Percentiles rank a stretch among this genome's conserved stretches.
Conservation (phyloP, 2,888 invertebrate genomes). For the Tuta absoluta region DNA sequence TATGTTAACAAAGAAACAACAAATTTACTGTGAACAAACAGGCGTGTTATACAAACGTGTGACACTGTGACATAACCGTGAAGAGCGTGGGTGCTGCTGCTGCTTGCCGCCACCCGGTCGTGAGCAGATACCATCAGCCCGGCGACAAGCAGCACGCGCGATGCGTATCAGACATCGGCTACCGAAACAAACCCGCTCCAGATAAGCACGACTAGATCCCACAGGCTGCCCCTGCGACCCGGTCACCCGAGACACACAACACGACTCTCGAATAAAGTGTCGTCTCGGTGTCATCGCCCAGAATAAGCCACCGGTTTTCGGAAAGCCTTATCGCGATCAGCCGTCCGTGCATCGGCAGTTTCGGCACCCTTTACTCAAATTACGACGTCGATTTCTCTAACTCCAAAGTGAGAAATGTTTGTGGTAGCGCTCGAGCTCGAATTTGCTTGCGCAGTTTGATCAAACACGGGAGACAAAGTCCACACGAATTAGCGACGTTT, state of each 20-base stretch:
- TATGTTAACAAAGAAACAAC: neutral
- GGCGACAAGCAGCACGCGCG: constrained; percentile 65
- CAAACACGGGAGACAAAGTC: constrained; percentile 39
- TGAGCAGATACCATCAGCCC: constrained; percentile 64
- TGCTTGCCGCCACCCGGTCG: constrained; percentile 39
- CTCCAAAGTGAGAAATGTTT: constrained; percentile 9
- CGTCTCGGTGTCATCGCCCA: constrained; percentile 47
- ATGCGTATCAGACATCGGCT: constrained; percentile 54
- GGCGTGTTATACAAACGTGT: constrained; percentile 11
- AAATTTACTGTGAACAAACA: neutral
- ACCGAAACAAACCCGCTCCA: constrained; percentile 20
- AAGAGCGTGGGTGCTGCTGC: constrained; percentile 24
- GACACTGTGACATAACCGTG: constrained; percentile 22
- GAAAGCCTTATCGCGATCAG: constrained; percentile 37
- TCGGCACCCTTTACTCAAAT: constrained; percentile 20
- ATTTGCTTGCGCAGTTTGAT: constrained; percentile 19
- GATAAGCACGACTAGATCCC: constrained; percentile 22
- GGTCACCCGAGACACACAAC: constrained; percentile 31
- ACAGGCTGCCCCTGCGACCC: constrained; percentile 31
- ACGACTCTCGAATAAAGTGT: constrained; percentile 73
- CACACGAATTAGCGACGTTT: constrained; percentile 48
- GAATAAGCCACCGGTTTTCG: constrained; percentile 16
- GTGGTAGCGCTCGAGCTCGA: neutral
- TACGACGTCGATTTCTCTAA: constrained; percentile 11
- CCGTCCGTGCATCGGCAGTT: constrained; percentile 4